Conservation (phyloP, 2,797 vertebrate genomes). For the Cichlasoma orientale region DNA sequence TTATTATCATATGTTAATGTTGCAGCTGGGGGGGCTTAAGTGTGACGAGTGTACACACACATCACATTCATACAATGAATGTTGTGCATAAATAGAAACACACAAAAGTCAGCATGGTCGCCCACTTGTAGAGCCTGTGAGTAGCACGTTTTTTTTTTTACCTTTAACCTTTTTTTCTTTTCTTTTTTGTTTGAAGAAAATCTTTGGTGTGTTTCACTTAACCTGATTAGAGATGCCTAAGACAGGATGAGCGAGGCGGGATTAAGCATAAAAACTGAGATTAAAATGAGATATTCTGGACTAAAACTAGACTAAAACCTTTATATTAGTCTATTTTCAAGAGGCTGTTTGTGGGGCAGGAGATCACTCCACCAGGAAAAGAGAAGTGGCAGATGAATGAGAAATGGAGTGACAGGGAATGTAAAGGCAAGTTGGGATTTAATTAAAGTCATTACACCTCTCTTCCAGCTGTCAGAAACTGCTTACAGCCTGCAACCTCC, state of each 20-base stretch:
- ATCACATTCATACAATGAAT: neutral
- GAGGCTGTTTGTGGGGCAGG: neutral
- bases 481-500: neutral
- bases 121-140: neutral
- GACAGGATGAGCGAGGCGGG: neutral
- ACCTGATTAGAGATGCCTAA: constrained; percentile 12
- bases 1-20: constrained; percentile 36
- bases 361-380: neutral
- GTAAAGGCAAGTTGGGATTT: constrained; percentile 29
- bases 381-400: neutral
- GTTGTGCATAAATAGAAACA: neutral
- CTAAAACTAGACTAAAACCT: constrained; percentile 4
- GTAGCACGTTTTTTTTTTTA: no score
- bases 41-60: constrained; percentile 14
- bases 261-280: neutral
- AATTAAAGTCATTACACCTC: constrained; percentile 48
- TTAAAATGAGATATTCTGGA: neutral
- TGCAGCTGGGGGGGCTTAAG: constrained; percentile 11
- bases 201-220: neutral
- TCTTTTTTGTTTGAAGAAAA: neutral
- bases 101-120: neutral
- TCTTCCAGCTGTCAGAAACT: constrained; percentile 13
- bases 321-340: neutral
- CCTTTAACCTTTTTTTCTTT: neutral
- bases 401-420: neutral